Evolutionary conservation across 2,888 invertebrate genomes (phyloP), one percentile per base, ranked within the genome.

Genomic region (Drosophila neonasuta): DNA sequence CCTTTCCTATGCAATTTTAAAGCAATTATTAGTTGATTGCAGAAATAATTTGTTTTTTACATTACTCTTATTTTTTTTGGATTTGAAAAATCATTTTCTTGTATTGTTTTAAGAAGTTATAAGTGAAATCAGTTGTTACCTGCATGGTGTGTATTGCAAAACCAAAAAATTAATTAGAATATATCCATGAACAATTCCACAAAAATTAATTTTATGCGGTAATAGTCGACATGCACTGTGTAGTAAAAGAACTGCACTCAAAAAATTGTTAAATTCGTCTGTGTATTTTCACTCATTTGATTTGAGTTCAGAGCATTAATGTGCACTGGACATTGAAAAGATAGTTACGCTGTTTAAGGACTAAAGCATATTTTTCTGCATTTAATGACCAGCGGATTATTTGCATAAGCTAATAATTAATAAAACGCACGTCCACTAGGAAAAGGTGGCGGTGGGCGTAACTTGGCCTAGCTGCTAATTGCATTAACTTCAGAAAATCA

Each of bases 11-110:
- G 71, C 71, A 59, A 84, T 79, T 81, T 86, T 73, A 86, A 81
- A 77, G 79, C 79, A 81, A 85, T 83, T 84, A 83, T 81, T 24
- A 24, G 79, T 64, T 72, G 77, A 85, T 85, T 84, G 86, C 84
- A 84, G 77, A 81, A 84, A 83, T 84, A 71, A 81, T 83, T 80
- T 65, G 72, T 74, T 78, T 67, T 66, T 51, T 50, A 42, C 6
- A 24, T 24, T 52, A 20, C 20, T 20, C 20, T 0, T 20, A 20
- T 20, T 20, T 20, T 17, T 44, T 39, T 62, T 44, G 41, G 44
- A 30, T 15, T 36, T 39, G 42, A 50, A 20, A 41, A 17, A 20
- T 51, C 20, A 9, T 42, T n/a, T 36, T 36, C 11, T 36, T 17
- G 29, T n/a, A n/a, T 36, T 34, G 24, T 24, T 24, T 24, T 24